Evolutionary conservation across 2,888 invertebrate genomes (phyloP).

Genomic region (Lepidochitona cinerea): DNA sequence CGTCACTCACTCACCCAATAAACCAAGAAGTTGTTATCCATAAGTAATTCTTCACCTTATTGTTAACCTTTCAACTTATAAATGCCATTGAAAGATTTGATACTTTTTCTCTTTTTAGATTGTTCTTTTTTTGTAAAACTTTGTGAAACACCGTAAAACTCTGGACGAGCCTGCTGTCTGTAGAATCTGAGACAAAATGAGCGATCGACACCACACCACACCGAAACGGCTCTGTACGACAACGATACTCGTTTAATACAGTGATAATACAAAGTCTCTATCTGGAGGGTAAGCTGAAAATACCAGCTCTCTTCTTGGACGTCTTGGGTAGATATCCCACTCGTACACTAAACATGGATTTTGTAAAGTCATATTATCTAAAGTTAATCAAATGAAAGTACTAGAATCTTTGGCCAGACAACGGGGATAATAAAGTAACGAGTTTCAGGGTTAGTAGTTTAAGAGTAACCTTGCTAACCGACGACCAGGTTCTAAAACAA

Average conservation of each 20-base stretch:
- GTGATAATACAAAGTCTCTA: conserved; percentile 17
- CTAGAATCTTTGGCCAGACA: conserved; percentile 24
- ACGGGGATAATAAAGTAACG: conserved; percentile 21
- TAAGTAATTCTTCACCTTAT: too few relatives aligned
- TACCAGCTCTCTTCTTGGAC: conserved; percentile 10
- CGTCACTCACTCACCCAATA: too few relatives aligned
- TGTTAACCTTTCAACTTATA: too few relatives aligned
- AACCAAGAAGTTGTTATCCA: too few relatives aligned
- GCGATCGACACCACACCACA: neutral
- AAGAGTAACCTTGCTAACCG: conserved; percentile 1
- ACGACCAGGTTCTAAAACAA: conserved; percentile 11
- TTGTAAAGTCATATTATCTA: conserved; percentile 9
- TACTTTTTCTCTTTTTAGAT: too few relatives aligned
- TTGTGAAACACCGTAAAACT: neutral
- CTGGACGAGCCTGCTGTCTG: neutral
- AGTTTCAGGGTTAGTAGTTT: conserved; percentile 21
- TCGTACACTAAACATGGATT: conserved; percentile 10
- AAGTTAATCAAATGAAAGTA: conserved; percentile 18
- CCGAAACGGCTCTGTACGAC: too few relatives aligned
- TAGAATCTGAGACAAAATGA: neutral
- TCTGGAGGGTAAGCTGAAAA: too few relatives aligned
- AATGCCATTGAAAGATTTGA: too few relatives aligned
- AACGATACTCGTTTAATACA: neutral
- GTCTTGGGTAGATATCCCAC: conserved; percentile 25
- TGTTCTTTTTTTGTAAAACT: neutral